Percentiles rank a stretch among this genome's conserved stretches.
These are phyloP conservation scores for Pterophyllum scalare DNA, from an alignment of 2,113 vertebrate genomes.

Conservation along the genomic window DNA sequence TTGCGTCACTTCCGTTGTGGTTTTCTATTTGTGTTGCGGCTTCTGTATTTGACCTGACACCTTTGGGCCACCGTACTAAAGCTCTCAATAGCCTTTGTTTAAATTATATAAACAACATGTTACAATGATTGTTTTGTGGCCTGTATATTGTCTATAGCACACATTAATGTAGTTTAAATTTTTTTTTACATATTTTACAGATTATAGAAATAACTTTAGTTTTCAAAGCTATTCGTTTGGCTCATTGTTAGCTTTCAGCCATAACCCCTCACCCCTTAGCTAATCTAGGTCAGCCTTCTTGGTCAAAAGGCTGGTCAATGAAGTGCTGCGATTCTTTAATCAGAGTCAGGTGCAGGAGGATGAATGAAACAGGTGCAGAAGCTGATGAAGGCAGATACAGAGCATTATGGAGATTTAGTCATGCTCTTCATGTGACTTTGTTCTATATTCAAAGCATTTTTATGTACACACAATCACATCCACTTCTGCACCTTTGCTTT, in stretches of 20 bases:
- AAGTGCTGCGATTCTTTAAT: constrained; percentile 6
- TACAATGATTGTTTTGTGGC: not conserved
- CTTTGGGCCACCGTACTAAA: no score
- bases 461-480: not conserved
- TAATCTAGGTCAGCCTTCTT: not conserved
- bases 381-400: not conserved
- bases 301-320: constrained; percentile 1
- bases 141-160: not conserved
- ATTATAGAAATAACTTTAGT: no score
- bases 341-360: constrained; percentile 17
- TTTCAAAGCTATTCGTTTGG: no score
- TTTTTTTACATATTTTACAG: no score
- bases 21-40: no score
- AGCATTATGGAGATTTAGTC: not conserved
- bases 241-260: no score
- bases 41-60: no score
- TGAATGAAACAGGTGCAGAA: constrained; percentile 27
- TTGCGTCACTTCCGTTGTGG: no score
- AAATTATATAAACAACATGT: not conserved
- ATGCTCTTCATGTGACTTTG: not conserved
- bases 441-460: not conserved
- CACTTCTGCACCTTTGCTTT: not conserved
- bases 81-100: not conserved
- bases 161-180: not conserved
- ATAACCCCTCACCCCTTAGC: no score